phyloP scores from a whole-genome alignment of 1,140 invertebrate genomes.

The Brachionus angularis region DNA sequence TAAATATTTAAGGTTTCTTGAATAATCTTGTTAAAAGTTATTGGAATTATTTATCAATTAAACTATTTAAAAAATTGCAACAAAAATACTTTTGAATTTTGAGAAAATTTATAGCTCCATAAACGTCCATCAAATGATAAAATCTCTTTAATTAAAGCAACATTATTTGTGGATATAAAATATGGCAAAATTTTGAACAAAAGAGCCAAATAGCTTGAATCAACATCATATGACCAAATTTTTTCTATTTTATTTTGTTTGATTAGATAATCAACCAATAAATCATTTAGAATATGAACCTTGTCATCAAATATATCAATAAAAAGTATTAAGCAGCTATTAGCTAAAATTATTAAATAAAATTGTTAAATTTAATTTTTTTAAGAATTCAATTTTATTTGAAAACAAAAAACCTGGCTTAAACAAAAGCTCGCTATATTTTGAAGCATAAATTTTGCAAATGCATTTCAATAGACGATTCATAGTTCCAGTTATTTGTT shows the following conservation, averaged over 20 bases:
- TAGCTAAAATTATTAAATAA: too few species aligned
- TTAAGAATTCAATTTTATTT: not conserved
- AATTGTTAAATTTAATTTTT: too few species aligned
- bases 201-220: not conserved
- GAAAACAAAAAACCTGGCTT: not conserved
- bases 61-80: not conserved
- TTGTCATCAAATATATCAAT: not conserved
- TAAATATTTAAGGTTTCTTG: constrained; percentile 28
- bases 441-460: not conserved
- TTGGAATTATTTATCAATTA: not conserved
- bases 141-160: constrained; percentile 1
- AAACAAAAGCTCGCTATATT: constrained; percentile 21
- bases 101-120: constrained; percentile 29
- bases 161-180: constrained; percentile 11
- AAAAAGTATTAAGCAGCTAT: not conserved
- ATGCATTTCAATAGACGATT: not conserved
- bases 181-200: too few species aligned
- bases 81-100: not conserved
- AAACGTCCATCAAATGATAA: constrained; percentile 21
- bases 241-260: not conserved
- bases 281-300: not conserved
- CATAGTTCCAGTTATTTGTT: not conserved
- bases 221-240: not conserved
- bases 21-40: constrained; percentile 1
- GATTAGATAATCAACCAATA: constrained; percentile 7